A percentile compares a stretch with the other conserved stretches of the same genome.
These are phyloP conservation scores for Leptinotarsa peninsularis DNA, from an alignment of 2,888 invertebrate species.

Conservation along the genomic window DNA sequence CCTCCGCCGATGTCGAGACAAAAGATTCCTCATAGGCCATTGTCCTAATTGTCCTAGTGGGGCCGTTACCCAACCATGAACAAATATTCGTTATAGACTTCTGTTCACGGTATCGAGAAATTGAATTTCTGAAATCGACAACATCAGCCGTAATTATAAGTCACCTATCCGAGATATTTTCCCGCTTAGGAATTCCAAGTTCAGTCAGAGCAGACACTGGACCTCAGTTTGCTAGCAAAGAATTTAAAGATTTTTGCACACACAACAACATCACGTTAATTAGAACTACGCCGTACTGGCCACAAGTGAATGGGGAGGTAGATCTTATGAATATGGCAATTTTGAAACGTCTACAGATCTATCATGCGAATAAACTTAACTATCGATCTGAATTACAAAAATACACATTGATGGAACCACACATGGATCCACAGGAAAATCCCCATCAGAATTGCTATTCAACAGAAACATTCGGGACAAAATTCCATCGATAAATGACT, in stretches of 20 bases:
- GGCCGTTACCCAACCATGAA: constrained; percentile 45
- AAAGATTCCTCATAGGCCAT: constrained; percentile 44
- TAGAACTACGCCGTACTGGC: constrained; percentile 43
- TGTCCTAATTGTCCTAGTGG: constrained; percentile 49
- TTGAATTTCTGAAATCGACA: constrained; percentile 34
- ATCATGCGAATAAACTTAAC: background rate
- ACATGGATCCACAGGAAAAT: background rate
- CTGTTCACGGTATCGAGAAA: constrained; percentile 25
- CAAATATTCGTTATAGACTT: constrained; percentile 35
- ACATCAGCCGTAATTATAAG: constrained; percentile 33
- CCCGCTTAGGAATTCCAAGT: constrained; percentile 38
- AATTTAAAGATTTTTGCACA: constrained; percentile 42
- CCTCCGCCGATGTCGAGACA: constrained; percentile 42
- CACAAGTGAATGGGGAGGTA: constrained; percentile 54
- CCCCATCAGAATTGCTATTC: constrained; percentile 46
- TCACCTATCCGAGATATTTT: constrained; percentile 39
- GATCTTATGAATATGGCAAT: constrained; percentile 53
- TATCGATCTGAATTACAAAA: background rate
- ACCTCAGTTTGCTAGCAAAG: constrained; percentile 39
- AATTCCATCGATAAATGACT: constrained; percentile 44
- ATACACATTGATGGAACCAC: background rate
- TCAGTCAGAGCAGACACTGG: constrained; percentile 42
- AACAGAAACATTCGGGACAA: constrained; percentile 49
- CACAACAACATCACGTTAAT: constrained; percentile 34
- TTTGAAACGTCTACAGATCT: constrained; percentile 20